phyloP scores from a whole-genome alignment of 1,140 invertebrate species.

The Neodiprion pinetum region DNA sequence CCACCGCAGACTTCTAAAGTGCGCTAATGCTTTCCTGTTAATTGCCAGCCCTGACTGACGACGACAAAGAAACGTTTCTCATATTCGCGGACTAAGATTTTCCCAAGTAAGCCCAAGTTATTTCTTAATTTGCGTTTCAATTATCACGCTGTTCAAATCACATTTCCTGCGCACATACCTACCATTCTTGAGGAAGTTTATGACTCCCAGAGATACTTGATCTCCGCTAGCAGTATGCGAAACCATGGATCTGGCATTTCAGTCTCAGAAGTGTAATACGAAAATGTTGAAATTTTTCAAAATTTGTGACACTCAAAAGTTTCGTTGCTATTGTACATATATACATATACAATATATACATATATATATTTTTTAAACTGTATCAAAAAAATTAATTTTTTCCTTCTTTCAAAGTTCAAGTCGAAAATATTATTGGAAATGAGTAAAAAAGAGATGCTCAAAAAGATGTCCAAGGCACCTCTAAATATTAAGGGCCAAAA shows the following conservation, averaged over 20 bases:
- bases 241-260: background rate
- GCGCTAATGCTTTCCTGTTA: background rate
- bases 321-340: too few relatives aligned
- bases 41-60: background rate
- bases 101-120: background rate
- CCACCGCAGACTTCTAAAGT: background rate
- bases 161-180: background rate
- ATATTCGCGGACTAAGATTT: background rate
- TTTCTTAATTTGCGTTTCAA: slow-evolving; percentile 2
- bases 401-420: too few relatives aligned
- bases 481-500: too few relatives aligned
- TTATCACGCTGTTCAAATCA: slow-evolving; percentile 2
- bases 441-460: too few relatives aligned
- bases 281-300: too few relatives aligned
- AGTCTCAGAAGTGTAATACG: background rate
- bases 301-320: too few relatives aligned
- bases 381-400: too few relatives aligned
- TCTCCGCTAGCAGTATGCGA: background rate
- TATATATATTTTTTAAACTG: too few relatives aligned
- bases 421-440: too few relatives aligned
- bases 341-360: too few relatives aligned
- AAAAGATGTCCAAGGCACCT: too few relatives aligned
- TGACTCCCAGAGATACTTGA: background rate
- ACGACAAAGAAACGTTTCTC: background rate
- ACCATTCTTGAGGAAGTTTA: background rate